A percentile compares a stretch with the other conserved stretches of the same genome.
phyloP scores from a whole-genome alignment of 1,140 invertebrate genomes.

The Harpegnathos saltator region DNA sequence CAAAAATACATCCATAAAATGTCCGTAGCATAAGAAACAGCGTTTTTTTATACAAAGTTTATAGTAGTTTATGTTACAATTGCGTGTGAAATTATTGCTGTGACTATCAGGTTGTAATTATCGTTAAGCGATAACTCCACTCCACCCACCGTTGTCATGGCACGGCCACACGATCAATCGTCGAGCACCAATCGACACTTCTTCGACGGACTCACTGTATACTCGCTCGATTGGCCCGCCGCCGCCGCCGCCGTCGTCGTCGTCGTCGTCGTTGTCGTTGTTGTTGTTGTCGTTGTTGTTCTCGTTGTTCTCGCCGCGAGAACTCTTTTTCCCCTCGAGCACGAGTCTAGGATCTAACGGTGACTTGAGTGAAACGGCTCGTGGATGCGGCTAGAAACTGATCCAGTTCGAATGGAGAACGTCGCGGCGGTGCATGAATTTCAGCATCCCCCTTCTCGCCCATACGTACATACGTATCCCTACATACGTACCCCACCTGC shows the following conservation, averaged over 20 bases:
- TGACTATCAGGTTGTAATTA: not conserved
- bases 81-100: not conserved
- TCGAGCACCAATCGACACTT: not conserved
- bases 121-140: not conserved
- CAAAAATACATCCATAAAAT: not conserved
- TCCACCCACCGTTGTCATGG: slow-evolving; percentile 63
- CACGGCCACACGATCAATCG: not conserved
- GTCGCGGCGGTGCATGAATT: slow-evolving; percentile 73
- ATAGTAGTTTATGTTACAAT: not conserved
- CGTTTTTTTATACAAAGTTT: not conserved
- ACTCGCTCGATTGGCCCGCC: not conserved
- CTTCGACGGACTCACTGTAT: not conserved
- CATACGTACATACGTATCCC: not conserved
- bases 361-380: slow-evolving; percentile 47
- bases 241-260: not conserved
- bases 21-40: too few relatives aligned
- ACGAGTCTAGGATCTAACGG: not conserved
- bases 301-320: not conserved
- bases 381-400: slow-evolving; percentile 76
- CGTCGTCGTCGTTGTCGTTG: too few relatives aligned
- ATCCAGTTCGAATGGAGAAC: slow-evolving; percentile 80
- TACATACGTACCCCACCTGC: slow-evolving; percentile 76
- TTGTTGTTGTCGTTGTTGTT: not conserved
- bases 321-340: not conserved
- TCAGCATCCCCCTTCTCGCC: slow-evolving; percentile 77